A percentile compares a stretch with the other conserved stretches of the same genome.
Evolutionary conservation across 2,113 vertebrate genomes (phyloP).

Genomic region (Oncorhynchus gorbuscha): DNA sequence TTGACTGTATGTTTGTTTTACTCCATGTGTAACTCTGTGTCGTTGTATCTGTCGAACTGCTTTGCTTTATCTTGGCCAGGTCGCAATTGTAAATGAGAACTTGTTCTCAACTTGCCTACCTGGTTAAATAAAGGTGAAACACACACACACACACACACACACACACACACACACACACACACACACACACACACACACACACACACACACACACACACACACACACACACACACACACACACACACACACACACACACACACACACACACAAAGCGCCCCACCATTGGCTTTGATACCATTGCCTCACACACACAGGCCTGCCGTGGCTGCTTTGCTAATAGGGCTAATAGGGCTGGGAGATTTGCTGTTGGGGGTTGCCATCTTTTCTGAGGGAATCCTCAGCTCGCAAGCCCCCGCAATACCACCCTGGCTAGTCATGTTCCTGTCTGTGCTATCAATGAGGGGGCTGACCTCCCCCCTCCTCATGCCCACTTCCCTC

Average conservation of each 20-base stretch:
- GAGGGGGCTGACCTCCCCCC: slow-evolving; percentile 13
- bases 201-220: slow-evolving; percentile 14
- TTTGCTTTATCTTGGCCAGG: too few relatives aligned
- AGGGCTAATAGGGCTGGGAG: slow-evolving; percentile 39
- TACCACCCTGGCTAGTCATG: slow-evolving; percentile 27
- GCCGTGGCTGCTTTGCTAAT: slow-evolving; percentile 35
- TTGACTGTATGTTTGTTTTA: too few relatives aligned
- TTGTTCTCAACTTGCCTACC: too few relatives aligned
- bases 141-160: slow-evolving; percentile 8
- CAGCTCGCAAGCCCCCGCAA: slow-evolving; percentile 37
- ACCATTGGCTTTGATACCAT: slow-evolving; percentile 52
- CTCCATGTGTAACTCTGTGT: too few relatives aligned
- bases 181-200: slow-evolving; percentile 4
- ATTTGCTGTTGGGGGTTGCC: slow-evolving; percentile 37
- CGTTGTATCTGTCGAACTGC: too few relatives aligned
- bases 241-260: slow-evolving; percentile 7
- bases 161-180: background rate
- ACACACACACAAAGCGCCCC: slow-evolving; percentile 31
- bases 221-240: slow-evolving; percentile 11
- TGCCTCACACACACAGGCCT: slow-evolving; percentile 31
- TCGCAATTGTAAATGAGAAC: too few relatives aligned
- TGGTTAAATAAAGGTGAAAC: too few relatives aligned
- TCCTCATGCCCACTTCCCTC: slow-evolving; percentile 3
- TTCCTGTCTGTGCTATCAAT: slow-evolving; percentile 35
- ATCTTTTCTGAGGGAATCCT: slow-evolving; percentile 45